Evolutionary conservation across 2,113 vertebrate genomes (phyloP).

Genomic region (Promerops cafer): DNA sequence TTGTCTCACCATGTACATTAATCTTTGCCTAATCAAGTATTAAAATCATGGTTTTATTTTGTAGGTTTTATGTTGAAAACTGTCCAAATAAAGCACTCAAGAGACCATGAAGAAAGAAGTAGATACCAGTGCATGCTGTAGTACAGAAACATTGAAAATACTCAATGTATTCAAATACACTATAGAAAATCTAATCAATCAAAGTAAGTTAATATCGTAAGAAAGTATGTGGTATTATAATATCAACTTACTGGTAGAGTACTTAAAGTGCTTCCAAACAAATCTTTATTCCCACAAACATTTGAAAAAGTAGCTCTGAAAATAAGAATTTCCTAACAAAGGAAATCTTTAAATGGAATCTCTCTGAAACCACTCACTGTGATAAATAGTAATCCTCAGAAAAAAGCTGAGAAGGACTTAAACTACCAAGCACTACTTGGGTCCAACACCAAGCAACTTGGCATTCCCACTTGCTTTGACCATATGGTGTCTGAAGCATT

Average conservation of each 20-base stretch:
- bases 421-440: not conserved
- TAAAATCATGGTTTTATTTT: not conserved
- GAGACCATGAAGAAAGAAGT: not conserved
- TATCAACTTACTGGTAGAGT: not conserved
- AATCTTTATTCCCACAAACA: not conserved
- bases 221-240: not conserved
- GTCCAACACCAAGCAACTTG: not conserved
- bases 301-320: not conserved
- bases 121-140: not conserved
- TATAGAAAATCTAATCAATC: not conserved
- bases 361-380: not conserved
- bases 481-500: not conserved
- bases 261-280: not conserved
- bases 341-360: not conserved
- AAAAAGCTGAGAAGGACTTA: not conserved
- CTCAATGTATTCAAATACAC: not conserved
- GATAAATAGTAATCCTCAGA: not conserved
- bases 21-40: not conserved
- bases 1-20: fast-evolving
- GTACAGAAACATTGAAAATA: not conserved
- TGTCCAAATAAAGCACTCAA: not conserved
- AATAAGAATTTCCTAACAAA: not conserved
- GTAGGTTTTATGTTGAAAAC: not conserved
- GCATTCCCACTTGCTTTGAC: not conserved
- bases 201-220: not conserved